Percentiles rank a stretch among this genome's conserved stretches.
Evolutionary conservation across 2,113 vertebrate genomes (phyloP).

Genomic region (Dasypus novemcinctus): DNA sequence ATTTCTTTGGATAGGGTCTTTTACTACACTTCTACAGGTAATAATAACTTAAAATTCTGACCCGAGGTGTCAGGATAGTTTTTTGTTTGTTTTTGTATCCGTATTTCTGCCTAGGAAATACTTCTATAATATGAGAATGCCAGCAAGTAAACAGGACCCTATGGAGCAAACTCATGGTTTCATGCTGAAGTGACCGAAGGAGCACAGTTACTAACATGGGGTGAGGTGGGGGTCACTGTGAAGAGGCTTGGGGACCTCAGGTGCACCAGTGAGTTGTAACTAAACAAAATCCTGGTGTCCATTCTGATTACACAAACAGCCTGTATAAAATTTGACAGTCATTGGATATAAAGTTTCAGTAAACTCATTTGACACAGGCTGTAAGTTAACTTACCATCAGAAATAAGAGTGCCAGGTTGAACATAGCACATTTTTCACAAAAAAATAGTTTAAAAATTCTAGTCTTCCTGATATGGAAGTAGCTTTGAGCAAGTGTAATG

Average conservation of each 20-base stretch:
- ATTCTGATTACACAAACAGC: background rate
- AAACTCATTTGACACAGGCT: background rate
- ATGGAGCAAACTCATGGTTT: background rate
- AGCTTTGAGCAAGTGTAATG: background rate
- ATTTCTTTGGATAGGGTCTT: background rate
- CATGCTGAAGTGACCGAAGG: background rate
- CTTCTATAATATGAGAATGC: background rate
- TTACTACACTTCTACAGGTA: background rate
- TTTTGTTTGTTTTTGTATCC: constrained; percentile 24
- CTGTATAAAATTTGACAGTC: background rate
- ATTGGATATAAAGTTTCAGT: background rate
- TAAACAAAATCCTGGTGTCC: background rate
- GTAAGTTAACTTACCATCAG: background rate
- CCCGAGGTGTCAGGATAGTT: background rate
- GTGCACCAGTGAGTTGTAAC: background rate
- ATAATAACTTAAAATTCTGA: constrained; percentile 9
- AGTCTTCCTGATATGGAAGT: background rate
- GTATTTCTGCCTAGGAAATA: background rate
- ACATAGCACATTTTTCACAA: background rate
- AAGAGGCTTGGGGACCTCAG: background rate
- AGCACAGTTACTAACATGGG: background rate
- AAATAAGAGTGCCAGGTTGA: background rate
- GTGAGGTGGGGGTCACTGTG: rapidly evolving
- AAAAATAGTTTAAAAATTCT: constrained; percentile 46
- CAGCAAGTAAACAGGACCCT: background rate